These are phyloP conservation scores for Prietella phreatophila DNA, from an alignment of 2,113 vertebrate genomes.

Conservation along the genomic window DNA sequence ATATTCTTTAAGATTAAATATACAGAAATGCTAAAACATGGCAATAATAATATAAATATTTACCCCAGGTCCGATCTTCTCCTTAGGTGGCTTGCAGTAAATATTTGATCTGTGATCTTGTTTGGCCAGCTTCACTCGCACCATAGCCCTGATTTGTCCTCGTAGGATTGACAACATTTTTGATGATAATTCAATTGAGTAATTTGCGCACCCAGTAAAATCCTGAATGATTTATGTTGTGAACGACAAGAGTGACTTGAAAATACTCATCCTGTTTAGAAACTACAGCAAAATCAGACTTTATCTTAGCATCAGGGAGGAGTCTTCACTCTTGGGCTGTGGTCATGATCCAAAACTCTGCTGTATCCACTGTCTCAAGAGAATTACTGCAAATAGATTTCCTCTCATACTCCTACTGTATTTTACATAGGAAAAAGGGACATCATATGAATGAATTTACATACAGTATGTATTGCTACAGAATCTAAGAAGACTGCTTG, in stretches of 20 bases:
- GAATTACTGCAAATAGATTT: conserved; percentile 12
- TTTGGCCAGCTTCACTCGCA: conserved; percentile 34
- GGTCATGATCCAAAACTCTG: conserved; percentile 6
- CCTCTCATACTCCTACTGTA: background rate
- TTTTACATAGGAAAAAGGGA: background rate
- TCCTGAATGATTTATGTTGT: conserved; percentile 11
- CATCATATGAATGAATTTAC: background rate
- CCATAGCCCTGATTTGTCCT: conserved; percentile 11
- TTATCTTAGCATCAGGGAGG: conserved; percentile 39
- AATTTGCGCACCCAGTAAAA: background rate
- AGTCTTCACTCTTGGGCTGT: conserved; percentile 13
- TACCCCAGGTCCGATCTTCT: conserved; percentile 63
- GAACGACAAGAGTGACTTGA: background rate
- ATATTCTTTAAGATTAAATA: background rate
- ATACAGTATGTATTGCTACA: background rate
- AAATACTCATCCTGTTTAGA: conserved; percentile 22
- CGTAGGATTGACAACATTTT: conserved; percentile 48
- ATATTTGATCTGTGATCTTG: conserved; percentile 50
- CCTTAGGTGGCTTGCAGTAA: conserved; percentile 64
- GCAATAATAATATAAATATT: conserved; percentile 41
- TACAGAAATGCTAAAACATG: background rate
- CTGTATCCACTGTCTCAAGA: conserved; percentile 1
- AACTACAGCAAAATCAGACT: background rate
- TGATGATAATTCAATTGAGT: background rate
- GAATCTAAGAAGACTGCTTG: background rate